Percentiles rank a stretch among this genome's conserved stretches.
Conservation (phyloP, 2,113 vertebrate species). For the Microcebus tavaratra region DNA sequence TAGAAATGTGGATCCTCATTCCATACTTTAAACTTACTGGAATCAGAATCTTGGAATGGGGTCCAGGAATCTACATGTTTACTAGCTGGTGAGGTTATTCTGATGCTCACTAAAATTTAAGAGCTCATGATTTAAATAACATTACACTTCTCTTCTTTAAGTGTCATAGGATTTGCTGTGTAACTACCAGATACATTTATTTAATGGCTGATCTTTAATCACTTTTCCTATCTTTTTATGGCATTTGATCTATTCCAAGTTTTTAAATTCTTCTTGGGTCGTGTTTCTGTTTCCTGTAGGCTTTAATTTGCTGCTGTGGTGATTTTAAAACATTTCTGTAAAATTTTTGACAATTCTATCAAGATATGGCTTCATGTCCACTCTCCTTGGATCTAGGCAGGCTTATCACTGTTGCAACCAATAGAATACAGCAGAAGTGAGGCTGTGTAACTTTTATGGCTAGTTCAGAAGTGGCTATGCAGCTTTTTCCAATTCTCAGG, state of each 20-base stretch:
- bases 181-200: neutral
- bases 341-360: neutral
- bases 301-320: constrained; percentile 12
- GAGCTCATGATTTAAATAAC: neutral
- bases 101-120: neutral
- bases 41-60: neutral
- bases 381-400: neutral
- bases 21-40: neutral
- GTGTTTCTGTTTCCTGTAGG: constrained; percentile 1
- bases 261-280: constrained; percentile 12
- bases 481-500: neutral
- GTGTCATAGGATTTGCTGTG: neutral
- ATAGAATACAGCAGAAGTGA: neutral
- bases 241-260: neutral
- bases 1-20: neutral
- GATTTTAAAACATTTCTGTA: constrained; percentile 11
- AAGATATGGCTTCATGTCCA: neutral
- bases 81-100: neutral
- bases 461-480: neutral
- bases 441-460: neutral
- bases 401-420: neutral
- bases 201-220: neutral
- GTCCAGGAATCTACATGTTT: neutral
- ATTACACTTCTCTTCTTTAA: neutral
- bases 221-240: neutral